Evolutionary conservation across 2,113 vertebrate species (phyloP).

Genomic region (Stigmatopora argus): DNA sequence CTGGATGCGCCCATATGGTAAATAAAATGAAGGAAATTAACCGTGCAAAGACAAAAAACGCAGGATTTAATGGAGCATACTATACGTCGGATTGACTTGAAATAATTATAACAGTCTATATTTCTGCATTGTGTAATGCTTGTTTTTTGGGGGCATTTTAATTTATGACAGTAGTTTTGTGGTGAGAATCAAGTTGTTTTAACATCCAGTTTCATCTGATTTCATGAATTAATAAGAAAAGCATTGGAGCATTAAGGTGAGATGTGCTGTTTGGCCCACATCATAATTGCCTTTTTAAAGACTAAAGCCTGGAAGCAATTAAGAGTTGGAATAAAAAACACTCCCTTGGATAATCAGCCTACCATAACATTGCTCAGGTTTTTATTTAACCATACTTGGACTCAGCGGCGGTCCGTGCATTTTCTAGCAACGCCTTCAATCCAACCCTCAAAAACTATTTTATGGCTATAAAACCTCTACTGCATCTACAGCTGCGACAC

Average conservation of each 20-base stretch:
- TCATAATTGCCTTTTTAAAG: constrained; percentile 65
- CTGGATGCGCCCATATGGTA: constrained; percentile 61
- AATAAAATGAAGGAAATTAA: constrained; percentile 14
- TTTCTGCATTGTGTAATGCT: not conserved
- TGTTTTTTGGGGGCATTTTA: not conserved
- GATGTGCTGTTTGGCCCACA: constrained; percentile 49
- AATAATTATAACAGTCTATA: not conserved
- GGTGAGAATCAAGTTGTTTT: not conserved
- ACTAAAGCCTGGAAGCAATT: constrained; percentile 56
- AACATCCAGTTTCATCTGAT: constrained; percentile 36
- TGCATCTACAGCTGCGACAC: too few species aligned
- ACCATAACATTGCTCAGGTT: constrained; percentile 49
- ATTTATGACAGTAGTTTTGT: not conserved
- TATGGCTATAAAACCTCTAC: too few species aligned
- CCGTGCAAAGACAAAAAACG: not conserved
- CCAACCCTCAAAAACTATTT: too few species aligned
- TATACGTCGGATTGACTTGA: not conserved
- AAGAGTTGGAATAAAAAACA: constrained; percentile 52
- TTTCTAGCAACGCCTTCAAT: too few species aligned
- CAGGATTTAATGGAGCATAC: not conserved
- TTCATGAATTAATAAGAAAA: constrained; percentile 50
- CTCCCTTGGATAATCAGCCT: constrained; percentile 59
- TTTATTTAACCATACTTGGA: constrained; percentile 42
- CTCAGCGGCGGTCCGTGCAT: too few species aligned
- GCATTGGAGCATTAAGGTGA: constrained; percentile 47